Evolutionary conservation across 2,113 vertebrate species (phyloP), one percentile per base, ranked within the genome.

Genomic region (Litocranius walleri): DNA sequence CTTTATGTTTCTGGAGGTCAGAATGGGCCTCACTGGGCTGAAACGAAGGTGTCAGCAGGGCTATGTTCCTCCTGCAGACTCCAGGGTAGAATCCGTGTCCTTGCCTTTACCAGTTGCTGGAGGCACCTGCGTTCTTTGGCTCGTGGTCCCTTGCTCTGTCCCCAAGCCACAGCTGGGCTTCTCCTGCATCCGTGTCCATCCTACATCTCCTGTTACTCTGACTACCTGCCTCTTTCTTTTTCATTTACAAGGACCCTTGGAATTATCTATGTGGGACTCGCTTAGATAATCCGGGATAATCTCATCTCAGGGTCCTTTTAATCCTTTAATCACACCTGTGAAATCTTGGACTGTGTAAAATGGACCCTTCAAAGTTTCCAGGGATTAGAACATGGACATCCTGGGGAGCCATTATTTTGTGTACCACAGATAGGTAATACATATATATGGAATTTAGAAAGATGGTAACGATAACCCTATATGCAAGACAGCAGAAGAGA

Each of bases 111-210:
- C 82, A 19, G 14, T 10, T 45, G 3, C 85, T 14, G 15, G n/a
- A 43, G 74, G 9, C n/a, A 14, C 13, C 57, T 36, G 11, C 10
- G 4, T 6, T 16, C 57, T 29, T 13, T 33, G 85, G 56, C n/a
- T 64, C 19, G 2, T 6, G 12, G 45, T 3, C 57, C 74, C 59
- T 33, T 10, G 13, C 56, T 81, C 29, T 7, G 5, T 13, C 74
- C 9, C 21, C 50, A 54, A 13, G 36, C 48, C 48, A 10, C 16
- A n/a, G 19, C 3, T 23, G 6, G 0, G 1, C 29, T 54, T 12
- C 57, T 45, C 48, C 29, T 50, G 48, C 3, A 1, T 54, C 90
- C 0, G 3, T 12, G 19, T 5, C 78, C 74, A 10, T 10, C 71
- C 17, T 21, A 2, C 21, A 0, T 25, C 36, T 94, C 29, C 74